Percentiles rank a stretch among this genome's conserved stretches.
Conservation (phyloP, 30 jellyfish, hydroid and myxozoan species). For the Chrysaora quinquecirrha region DNA sequence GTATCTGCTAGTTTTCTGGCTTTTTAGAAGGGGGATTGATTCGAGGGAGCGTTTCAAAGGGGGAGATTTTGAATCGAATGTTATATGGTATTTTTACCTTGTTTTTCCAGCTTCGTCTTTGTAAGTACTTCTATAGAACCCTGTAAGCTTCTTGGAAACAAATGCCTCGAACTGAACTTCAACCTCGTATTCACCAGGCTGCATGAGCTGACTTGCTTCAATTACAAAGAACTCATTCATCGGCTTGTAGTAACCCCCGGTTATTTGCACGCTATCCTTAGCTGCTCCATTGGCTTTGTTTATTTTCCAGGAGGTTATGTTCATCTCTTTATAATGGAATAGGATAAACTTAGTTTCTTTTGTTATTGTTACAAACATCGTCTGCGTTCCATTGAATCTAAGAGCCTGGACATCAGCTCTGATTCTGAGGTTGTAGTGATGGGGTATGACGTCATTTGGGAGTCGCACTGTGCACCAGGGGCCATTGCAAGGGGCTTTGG, state of each 20-base stretch:
- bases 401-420: conserved; percentile 54
- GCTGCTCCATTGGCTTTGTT: background rate
- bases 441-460: conserved; percentile 71
- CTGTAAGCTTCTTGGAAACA: conserved; percentile 75
- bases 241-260: conserved; percentile 45
- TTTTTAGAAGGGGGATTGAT: no score
- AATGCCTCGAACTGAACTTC: conserved; percentile 64
- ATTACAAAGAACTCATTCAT: conserved; percentile 75
- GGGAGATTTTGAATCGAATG: no score
- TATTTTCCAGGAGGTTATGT: conserved; percentile 40
- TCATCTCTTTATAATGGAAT: conserved; percentile 71
- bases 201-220: conserved; percentile 35
- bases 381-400: conserved; percentile 72
- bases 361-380: conserved; percentile 33
- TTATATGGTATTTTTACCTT: conserved; percentile 28
- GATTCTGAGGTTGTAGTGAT: conserved; percentile 74
- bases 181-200: conserved; percentile 67
- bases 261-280: conserved; percentile 11
- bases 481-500: conserved; percentile 58
- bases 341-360: conserved; percentile 63
- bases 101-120: conserved; percentile 32
- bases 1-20: no score
- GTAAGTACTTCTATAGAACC: conserved; percentile 85
- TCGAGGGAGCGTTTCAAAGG: no score
- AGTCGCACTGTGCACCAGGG: conserved; percentile 87